These are phyloP conservation scores for Leucozona laternaria DNA, from an alignment of 2,888 invertebrate species.

Conservation along the genomic window DNA sequence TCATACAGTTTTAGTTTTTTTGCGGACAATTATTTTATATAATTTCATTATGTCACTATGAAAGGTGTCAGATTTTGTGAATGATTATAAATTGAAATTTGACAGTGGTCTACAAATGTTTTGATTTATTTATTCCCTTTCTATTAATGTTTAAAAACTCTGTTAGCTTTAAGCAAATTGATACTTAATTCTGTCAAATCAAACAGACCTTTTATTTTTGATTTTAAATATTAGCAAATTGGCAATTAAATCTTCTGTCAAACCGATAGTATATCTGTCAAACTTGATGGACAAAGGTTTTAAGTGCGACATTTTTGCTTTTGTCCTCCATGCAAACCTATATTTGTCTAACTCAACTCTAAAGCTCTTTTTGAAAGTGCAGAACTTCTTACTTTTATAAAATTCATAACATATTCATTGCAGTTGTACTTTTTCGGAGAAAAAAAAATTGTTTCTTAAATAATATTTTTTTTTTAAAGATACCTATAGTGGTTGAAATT, in stretches of 20 bases:
- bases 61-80: background rate
- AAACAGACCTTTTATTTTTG: background rate
- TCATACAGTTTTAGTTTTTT: background rate
- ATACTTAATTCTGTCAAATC: background rate
- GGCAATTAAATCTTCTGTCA: background rate
- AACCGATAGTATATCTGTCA: background rate
- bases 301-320: background rate
- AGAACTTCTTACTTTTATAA: slow-evolving; percentile 42
- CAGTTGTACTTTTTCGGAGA: slow-evolving; percentile 70
- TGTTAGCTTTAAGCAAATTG: too few relatives aligned
- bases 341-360: background rate
- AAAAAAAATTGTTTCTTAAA: slow-evolving; percentile 51
- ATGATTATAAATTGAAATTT: background rate
- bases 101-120: background rate
- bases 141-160: too few relatives aligned
- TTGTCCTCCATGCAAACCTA: background rate
- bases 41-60: background rate
- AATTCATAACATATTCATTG: slow-evolving; percentile 38
- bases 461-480: slow-evolving; percentile 43
- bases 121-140: background rate
- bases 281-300: background rate
- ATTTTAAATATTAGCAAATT: background rate
- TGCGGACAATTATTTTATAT: background rate
- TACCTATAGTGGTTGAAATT: slow-evolving; percentile 1
- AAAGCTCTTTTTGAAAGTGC: background rate